Conservation (phyloP, 2,888 invertebrate genomes). For the Chrysomela aeneicollis region DNA sequence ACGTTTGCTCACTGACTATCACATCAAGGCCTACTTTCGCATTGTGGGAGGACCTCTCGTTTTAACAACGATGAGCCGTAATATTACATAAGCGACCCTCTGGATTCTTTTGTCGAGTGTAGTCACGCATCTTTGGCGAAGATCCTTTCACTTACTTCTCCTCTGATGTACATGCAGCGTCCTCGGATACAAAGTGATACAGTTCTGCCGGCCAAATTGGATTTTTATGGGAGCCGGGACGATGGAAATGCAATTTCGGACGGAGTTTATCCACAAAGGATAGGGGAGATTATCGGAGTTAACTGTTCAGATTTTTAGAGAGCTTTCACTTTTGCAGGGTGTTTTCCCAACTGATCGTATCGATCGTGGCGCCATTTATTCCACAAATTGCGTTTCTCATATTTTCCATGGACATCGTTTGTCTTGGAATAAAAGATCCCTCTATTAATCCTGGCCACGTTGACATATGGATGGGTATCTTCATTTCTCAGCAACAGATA, state of each 20-base stretch:
- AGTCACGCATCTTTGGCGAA: slow-evolving; percentile 34
- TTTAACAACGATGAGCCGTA: slow-evolving; percentile 36
- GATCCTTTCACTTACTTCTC: slow-evolving; percentile 34
- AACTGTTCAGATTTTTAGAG: too few relatives aligned
- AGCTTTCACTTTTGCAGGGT: too few relatives aligned
- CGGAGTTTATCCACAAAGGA: neutral
- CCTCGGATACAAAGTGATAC: neutral
- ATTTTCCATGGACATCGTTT: too few relatives aligned
- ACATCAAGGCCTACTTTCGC: slow-evolving; percentile 31
- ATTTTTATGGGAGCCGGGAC: neutral
- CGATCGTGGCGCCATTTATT: too few relatives aligned
- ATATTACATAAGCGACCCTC: slow-evolving; percentile 34
- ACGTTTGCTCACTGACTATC: slow-evolving; percentile 19
- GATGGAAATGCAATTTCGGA: too few relatives aligned
- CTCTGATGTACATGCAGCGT: slow-evolving; percentile 10
- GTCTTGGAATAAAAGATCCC: too few relatives aligned
- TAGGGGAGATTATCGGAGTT: neutral
- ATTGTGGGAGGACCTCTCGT: slow-evolving; percentile 36
- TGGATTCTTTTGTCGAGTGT: slow-evolving; percentile 32
- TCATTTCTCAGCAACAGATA: too few relatives aligned
- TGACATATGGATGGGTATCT: too few relatives aligned
- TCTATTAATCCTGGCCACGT: too few relatives aligned
- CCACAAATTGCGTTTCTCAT: too few relatives aligned
- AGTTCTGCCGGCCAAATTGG: slow-evolving; percentile 1
- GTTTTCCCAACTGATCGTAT: too few relatives aligned